Conservation (phyloP, 2,888 invertebrate species). For the Cheilosia variabilis region DNA sequence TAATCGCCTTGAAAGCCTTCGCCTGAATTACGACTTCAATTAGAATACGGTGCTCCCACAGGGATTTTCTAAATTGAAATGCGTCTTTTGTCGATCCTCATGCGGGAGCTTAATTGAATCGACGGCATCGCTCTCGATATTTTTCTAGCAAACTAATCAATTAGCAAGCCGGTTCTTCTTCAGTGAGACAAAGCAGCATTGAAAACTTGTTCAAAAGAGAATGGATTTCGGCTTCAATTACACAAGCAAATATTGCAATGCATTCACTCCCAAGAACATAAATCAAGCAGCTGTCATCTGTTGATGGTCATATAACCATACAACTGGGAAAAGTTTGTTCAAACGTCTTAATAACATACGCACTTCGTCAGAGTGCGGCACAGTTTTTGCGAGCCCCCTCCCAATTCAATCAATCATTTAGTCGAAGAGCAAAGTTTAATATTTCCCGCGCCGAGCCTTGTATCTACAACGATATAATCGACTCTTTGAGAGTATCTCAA, state of each 20-base stretch:
- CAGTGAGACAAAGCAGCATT: slow-evolving; percentile 6
- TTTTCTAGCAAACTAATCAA: slow-evolving; percentile 47
- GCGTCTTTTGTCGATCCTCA: slow-evolving; percentile 47
- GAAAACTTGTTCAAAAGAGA: slow-evolving; percentile 14
- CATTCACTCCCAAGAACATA: slow-evolving; percentile 20
- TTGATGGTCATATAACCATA: slow-evolving; percentile 35
- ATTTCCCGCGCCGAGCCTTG: background rate
- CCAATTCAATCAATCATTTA: slow-evolving; percentile 59
- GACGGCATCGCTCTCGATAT: slow-evolving; percentile 33
- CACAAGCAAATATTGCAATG: slow-evolving; percentile 14
- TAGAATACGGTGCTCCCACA: slow-evolving; percentile 22
- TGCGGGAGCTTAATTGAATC: slow-evolving; percentile 69
- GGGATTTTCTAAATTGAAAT: slow-evolving; percentile 59
- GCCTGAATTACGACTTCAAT: slow-evolving; percentile 25
- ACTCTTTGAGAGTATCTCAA: slow-evolving; percentile 59
- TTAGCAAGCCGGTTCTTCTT: slow-evolving; percentile 13
- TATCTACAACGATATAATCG: slow-evolving; percentile 66
- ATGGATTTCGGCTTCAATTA: slow-evolving; percentile 63
- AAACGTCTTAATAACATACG: slow-evolving; percentile 50
- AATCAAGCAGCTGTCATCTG: slow-evolving; percentile 67
- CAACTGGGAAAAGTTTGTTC: slow-evolving; percentile 29
- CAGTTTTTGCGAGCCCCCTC: slow-evolving; percentile 10
- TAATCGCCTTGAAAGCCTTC: slow-evolving; percentile 49
- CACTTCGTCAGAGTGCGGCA: slow-evolving; percentile 37
- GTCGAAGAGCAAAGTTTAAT: slow-evolving; percentile 18